These are phyloP conservation scores for Ceratina australensis DNA, from an alignment of 1,140 invertebrate genomes.

Conservation along the genomic window DNA sequence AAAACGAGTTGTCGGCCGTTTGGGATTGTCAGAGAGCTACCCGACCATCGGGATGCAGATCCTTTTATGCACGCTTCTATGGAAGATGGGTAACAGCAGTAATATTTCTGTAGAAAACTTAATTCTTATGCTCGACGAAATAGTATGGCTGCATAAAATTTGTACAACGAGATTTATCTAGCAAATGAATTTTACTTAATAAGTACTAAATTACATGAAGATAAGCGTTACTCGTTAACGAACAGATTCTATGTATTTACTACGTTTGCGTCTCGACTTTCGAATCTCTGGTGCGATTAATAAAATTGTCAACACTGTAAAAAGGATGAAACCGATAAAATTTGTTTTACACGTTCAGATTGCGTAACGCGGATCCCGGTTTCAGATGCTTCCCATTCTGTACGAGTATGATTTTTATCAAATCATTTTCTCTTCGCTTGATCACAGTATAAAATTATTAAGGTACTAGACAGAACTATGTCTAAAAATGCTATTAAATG, in stretches of 20 bases:
- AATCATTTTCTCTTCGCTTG: slow-evolving; percentile 13
- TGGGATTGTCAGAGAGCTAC: background rate
- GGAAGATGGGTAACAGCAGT: background rate
- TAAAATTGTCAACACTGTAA: background rate
- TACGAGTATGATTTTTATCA: background rate
- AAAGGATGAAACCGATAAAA: slow-evolving; percentile 26
- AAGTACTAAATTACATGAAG: no score
- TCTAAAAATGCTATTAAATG: slow-evolving; percentile 11
- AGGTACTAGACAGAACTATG: background rate
- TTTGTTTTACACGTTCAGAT: background rate
- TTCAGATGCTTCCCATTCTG: background rate
- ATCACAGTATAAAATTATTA: slow-evolving; percentile 17
- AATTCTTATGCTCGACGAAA: no score
- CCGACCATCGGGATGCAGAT: no score
- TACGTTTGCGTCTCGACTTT: slow-evolving; percentile 10
- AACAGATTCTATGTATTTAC: no score
- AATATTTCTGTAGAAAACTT: background rate
- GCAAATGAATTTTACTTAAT: no score
- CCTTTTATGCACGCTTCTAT: no score
- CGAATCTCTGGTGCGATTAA: background rate
- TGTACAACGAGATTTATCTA: no score
- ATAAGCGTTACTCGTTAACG: no score
- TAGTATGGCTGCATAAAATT: no score
- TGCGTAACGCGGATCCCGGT: background rate
- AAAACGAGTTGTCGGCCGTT: background rate